Base-by-base conservation (phyloP, 2,888 invertebrate species). In the Napeogenes sylphis region DNA sequence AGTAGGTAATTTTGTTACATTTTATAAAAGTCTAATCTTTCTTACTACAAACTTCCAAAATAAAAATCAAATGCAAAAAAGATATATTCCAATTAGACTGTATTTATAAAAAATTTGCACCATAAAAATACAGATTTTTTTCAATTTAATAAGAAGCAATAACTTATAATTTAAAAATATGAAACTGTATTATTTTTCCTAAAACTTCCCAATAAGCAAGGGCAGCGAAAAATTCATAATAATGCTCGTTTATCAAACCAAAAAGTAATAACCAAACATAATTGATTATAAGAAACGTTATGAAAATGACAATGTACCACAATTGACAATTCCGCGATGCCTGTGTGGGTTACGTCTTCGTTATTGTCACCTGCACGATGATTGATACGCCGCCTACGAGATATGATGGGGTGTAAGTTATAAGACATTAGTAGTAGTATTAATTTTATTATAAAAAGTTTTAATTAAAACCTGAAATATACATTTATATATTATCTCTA, bases 371-470 rank as follows among this genome's bases (percentile, higher is more conserved):
- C 77, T 73, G 73, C 69, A 70, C 70, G 73, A 77, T 81, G 81
- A 81, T 80, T 75, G 80, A 81, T 81, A 76, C 67, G 68, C 68
- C 69, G 66, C 74, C 75, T 74, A 78, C 72, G 71, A 73, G 68
- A 67, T 74, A 74, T 71, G 51, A 56, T 51, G 45, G 61, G 70
- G 66, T 33, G n/a, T 32, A 65, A 71, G 63, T 35, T 30, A 62
- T 14, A 45, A 60, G 62, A 60, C 32, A 32, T n/a, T 13, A 30
- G 21, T 14, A 21, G 21, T 21, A 21, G 21, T 21, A 21, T 21
- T 21, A 21, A 21, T 21, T 21, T 21, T 21, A 21, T 1, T 21
- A 21, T 21, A 21, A 21, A 21, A 21, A 21, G 21, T 21, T 21
- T 21, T 21, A 21, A 21, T 1, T 21, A 21, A 21, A 21, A 21